These are phyloP conservation scores for Gryllus longicercus DNA, from an alignment of 2,888 invertebrate genomes.

Conservation along the genomic window DNA sequence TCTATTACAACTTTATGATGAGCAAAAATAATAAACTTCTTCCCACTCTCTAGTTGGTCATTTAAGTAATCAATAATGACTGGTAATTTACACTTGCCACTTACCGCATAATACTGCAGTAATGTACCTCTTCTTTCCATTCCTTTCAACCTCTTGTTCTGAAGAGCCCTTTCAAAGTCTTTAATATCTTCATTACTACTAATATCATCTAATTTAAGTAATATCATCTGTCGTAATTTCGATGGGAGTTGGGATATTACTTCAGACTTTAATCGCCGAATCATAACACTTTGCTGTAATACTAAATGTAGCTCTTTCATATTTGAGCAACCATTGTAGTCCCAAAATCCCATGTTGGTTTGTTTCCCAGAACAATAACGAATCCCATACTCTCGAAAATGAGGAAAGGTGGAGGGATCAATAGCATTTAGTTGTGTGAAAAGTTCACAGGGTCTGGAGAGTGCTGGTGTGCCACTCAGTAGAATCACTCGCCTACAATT, in stretches of 20 bases:
- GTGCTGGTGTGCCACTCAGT: slow-evolving; percentile 90
- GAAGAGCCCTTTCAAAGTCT: slow-evolving; percentile 56
- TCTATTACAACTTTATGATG: slow-evolving; percentile 84
- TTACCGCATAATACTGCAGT: slow-evolving; percentile 76
- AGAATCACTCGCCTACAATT: slow-evolving; percentile 67
- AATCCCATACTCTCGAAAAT: slow-evolving; percentile 62
- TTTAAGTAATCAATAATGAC: slow-evolving; percentile 80
- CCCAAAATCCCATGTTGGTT: slow-evolving; percentile 76
- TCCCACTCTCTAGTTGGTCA: slow-evolving; percentile 62
- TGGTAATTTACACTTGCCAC: slow-evolving; percentile 72
- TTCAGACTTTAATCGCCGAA: slow-evolving; percentile 83
- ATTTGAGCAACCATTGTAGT: slow-evolving; percentile 83
- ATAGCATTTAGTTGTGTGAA: slow-evolving; percentile 80
- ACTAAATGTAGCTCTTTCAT: slow-evolving; percentile 74
- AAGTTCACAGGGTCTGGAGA: slow-evolving; percentile 86
- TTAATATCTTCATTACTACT: slow-evolving; percentile 39
- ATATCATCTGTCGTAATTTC: slow-evolving; percentile 64
- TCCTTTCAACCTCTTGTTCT: slow-evolving; percentile 50
- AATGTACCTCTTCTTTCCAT: slow-evolving; percentile 65
- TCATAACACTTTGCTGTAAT: slow-evolving; percentile 75
- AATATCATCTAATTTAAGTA: neutral
- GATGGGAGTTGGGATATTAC: slow-evolving; percentile 77
- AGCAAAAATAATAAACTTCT: slow-evolving; percentile 89
- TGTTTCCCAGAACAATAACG: slow-evolving; percentile 79
- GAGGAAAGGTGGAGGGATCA: slow-evolving; percentile 62